These are phyloP conservation scores for Odontothrips loti DNA, from an alignment of 2,888 invertebrate species.

Conservation along the genomic window DNA sequence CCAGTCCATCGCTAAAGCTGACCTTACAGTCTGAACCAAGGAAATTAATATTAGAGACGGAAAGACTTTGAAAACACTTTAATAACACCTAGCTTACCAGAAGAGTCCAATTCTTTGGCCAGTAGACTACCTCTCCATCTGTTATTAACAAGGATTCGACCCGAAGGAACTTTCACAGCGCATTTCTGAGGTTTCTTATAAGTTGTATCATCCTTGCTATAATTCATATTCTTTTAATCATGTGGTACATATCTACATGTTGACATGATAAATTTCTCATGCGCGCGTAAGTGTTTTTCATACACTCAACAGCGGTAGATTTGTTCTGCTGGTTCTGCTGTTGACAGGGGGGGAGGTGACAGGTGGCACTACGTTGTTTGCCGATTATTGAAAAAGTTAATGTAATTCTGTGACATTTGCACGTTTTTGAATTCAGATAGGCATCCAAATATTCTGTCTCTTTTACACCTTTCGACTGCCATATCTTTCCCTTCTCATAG, in stretches of 20 bases:
- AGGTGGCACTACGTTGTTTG: background rate
- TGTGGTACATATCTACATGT: no score
- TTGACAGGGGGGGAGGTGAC: background rate
- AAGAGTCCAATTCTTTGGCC: background rate
- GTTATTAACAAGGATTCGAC: background rate
- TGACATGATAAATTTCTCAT: background rate
- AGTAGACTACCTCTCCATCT: background rate
- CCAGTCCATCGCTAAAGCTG: background rate
- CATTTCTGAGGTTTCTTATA: background rate
- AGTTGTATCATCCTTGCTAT: background rate
- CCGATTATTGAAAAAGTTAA: no score
- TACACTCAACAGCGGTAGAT: background rate
- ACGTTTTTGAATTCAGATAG: no score
- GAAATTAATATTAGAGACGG: background rate
- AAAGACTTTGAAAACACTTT: background rate
- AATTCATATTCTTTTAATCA: background rate
- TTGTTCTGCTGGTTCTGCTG: background rate
- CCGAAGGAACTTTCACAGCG: background rate
- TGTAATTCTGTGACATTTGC: no score
- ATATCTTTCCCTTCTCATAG: no score
- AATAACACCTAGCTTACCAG: background rate
- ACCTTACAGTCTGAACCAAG: background rate
- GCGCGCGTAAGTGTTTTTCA: no score
- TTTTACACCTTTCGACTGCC: no score
- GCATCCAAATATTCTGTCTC: no score